Conservation (phyloP, 2,113 vertebrate genomes). For the Varanus salvator region DNA sequence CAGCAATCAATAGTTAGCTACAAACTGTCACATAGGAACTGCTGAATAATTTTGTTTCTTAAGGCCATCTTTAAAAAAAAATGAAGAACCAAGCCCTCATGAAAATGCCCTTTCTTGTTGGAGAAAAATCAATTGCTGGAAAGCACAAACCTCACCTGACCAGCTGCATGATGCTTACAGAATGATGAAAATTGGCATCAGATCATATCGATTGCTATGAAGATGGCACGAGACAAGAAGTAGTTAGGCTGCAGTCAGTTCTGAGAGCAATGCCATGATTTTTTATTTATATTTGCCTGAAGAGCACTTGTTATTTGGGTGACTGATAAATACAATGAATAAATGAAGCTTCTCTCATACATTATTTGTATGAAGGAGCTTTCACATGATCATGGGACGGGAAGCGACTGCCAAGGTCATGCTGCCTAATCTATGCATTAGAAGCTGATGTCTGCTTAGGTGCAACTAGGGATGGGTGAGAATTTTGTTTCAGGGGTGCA, state of each 20-base stretch:
- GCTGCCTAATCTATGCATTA: background rate
- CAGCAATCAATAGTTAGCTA: too few species aligned
- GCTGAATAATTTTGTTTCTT: background rate
- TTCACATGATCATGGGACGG: background rate
- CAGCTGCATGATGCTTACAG: background rate
- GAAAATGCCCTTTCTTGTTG: background rate
- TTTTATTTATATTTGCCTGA: background rate
- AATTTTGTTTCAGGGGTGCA: too few species aligned
- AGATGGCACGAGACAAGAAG: background rate
- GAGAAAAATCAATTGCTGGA: background rate
- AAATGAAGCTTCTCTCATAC: background rate
- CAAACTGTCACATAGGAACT: background rate
- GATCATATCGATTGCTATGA: background rate
- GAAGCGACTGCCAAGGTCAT: background rate
- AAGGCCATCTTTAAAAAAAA: background rate
- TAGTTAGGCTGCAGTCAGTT: background rate
- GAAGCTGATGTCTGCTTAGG: too few species aligned
- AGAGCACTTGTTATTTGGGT: too few species aligned
- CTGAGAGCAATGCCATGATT: background rate
- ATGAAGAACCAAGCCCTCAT: background rate
- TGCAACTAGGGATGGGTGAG: too few species aligned
- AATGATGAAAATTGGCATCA: background rate
- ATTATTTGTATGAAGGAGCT: background rate
- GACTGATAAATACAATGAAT: too few species aligned
- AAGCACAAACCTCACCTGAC: background rate